Base-by-base conservation (phyloP, 2,113 vertebrate genomes). In the Diphyllodes magnificus region DNA sequence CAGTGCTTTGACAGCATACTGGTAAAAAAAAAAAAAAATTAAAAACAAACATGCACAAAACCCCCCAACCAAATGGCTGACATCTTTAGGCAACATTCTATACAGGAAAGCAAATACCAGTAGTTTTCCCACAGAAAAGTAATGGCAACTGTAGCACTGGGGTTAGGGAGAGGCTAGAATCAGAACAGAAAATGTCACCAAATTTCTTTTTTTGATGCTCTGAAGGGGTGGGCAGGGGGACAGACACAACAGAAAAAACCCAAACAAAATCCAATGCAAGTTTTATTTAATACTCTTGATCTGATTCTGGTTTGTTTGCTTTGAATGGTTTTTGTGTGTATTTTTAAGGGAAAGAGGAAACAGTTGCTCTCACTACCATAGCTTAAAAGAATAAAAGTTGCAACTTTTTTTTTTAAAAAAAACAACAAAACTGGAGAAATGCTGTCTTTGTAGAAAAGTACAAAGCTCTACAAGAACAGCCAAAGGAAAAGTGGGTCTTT, bases 401-500 rank as follows among this genome's bases (percentile, higher is more conserved):
- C 82, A 96, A 96, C 64, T 9, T 92, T 63, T 92, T 63, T 49
- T 44, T 15, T 13, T 21, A 18, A 77, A 83, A 91, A 64, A 60
- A 78, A 30, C 28, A 94, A 91, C 61, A 78, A 60, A 96, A 94
- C 44, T 35, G 60, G 73, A 91, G 70, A 97, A 94, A 89, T 59
- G 85, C 89, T 95, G 93, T 79, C 83, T 95, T 92, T 95, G 92
- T 93, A 96, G 94, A 95, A 97, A 97, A 97, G 59, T 86, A 96
- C 63, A 92, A 95, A 96, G 91, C 54, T 92, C 97, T 93, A 96
- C 83, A 72, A 95, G 42, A 90, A 94, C 76, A 97, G 95, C 96
- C 95, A 97, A 98, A 97, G 93, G 96, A 98, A 97, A 93, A 83
- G 83, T 61, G 96, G 98, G 98, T 98, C 98, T 98, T 98, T 98